Percentiles rank a stretch among this genome's conserved stretches.
Conservation (phyloP, 2,797 vertebrate species). For the Mionectes olivaceus region DNA sequence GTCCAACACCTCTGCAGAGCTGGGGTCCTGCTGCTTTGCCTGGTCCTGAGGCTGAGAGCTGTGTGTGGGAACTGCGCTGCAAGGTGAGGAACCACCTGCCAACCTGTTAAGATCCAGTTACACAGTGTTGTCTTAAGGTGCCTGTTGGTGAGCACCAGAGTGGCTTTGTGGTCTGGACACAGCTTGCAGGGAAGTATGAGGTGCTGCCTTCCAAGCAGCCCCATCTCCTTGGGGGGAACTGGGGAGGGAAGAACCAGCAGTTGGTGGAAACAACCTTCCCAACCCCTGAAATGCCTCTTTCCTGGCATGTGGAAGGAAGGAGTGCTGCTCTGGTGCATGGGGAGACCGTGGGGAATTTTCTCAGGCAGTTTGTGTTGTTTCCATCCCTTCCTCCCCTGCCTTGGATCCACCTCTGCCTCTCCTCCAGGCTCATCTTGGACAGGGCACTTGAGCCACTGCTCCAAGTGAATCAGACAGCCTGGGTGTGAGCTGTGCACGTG, state of each 20-base stretch:
- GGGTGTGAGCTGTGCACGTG: conserved; percentile 1
- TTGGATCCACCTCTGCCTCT: conserved; percentile 32
- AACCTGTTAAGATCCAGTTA: conserved; percentile 4
- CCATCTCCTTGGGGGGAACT: neutral
- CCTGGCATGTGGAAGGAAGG: neutral
- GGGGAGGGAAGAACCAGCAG: neutral
- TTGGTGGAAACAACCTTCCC: conserved; percentile 14
- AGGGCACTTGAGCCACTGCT: neutral
- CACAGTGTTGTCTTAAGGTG: neutral
- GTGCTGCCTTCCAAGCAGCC: conserved; percentile 30
- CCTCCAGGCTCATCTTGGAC: neutral
- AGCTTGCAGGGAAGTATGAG: neutral
- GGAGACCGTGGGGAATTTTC: neutral
- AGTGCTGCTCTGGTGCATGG: accelerated
- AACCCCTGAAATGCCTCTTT: neutral
- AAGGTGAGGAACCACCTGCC: conserved; percentile 61
- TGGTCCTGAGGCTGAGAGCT: neutral
- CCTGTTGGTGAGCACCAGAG: neutral
- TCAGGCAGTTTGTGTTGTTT: neutral
- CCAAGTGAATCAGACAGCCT: neutral
- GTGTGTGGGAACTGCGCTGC: neutral
- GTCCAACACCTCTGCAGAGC: neutral
- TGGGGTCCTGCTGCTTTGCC: neutral
- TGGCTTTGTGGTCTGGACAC: conserved; percentile 24
- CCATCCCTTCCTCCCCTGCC: conserved; percentile 7